A percentile compares a stretch with the other conserved stretches of the same genome.
Conservation (phyloP, 1,140 invertebrate species). For the Zophobas morio region DNA sequence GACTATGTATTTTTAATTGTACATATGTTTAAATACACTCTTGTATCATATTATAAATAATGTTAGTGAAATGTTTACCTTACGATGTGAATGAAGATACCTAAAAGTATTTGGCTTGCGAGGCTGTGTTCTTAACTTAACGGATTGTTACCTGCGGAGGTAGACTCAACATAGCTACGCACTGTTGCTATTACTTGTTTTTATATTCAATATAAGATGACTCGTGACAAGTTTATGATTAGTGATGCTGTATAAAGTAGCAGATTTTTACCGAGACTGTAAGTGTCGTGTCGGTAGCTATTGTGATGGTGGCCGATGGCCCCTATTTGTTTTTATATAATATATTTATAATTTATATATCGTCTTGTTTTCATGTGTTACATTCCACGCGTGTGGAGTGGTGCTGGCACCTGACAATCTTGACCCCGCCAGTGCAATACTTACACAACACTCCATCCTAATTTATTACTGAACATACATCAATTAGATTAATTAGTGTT, state of each 20-base stretch:
- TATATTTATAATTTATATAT: conserved; percentile 68
- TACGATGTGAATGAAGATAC: conserved; percentile 62
- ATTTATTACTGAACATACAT: conserved; percentile 65
- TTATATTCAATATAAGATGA: conserved; percentile 39
- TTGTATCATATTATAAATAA: conserved; percentile 60
- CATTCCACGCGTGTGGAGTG: conserved; percentile 65
- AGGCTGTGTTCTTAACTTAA: conserved; percentile 66
- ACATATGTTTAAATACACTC: conserved; percentile 64
- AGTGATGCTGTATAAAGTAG: conserved; percentile 61
- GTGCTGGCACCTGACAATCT: conserved; percentile 64
- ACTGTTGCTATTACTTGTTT: conserved; percentile 63
- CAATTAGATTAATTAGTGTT: conserved; percentile 64
- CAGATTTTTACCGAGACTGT: conserved; percentile 62
- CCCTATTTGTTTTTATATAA: conserved; percentile 64
- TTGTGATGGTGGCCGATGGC: conserved; percentile 63
- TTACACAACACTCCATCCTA: conserved; percentile 64
- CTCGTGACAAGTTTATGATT: conserved; percentile 51
- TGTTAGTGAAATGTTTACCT: conserved; percentile 63
- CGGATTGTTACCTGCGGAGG: conserved; percentile 64
- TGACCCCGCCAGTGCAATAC: conserved; percentile 66
- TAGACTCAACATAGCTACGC: conserved; percentile 63
- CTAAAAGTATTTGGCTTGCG: conserved; percentile 67
- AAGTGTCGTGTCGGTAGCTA: conserved; percentile 64
- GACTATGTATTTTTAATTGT: conserved; percentile 61
- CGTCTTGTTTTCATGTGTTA: conserved; percentile 66